A percentile compares a stretch with the other conserved stretches of the same genome.
Evolutionary conservation across 2,797 vertebrate species (phyloP).

Genomic region (Gallinago nigripennis): DNA sequence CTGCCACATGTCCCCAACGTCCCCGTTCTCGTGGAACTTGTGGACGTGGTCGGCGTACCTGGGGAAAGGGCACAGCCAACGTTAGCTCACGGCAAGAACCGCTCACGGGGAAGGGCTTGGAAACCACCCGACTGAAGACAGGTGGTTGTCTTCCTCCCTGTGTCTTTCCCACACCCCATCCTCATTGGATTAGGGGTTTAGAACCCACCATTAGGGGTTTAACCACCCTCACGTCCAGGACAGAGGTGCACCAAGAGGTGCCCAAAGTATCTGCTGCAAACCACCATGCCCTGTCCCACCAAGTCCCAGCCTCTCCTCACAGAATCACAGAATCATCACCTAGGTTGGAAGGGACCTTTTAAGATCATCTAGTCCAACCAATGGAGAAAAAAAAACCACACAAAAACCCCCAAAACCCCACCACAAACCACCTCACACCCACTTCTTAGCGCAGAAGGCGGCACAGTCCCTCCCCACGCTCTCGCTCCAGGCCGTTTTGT

Average conservation of each 20-base stretch:
- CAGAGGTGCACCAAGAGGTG: background rate
- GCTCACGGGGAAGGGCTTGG: background rate
- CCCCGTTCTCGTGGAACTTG: conserved; percentile 90
- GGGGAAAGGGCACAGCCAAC: background rate
- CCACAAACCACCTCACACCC: conserved; percentile 47
- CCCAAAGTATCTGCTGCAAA: background rate
- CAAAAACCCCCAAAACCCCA: too few species aligned
- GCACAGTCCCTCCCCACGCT: conserved; percentile 92
- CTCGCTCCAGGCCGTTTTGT: conserved; percentile 97
- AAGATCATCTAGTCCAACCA: too few species aligned
- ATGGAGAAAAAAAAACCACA: too few species aligned
- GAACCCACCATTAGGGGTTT: background rate
- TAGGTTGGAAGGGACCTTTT: too few species aligned
- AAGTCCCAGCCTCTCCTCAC: too few species aligned
- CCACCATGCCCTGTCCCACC: too few species aligned
- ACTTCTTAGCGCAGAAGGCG: conserved; percentile 94
- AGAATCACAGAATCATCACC: too few species aligned
- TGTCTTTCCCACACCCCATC: background rate
- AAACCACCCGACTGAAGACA: background rate
- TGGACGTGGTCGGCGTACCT: conserved; percentile 95
- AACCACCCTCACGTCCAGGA: background rate
- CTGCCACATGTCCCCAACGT: conserved; percentile 78
- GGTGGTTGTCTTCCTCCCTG: accelerated
- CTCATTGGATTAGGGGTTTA: background rate
- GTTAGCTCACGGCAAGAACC: background rate